phyloP scores from a whole-genome alignment of 2,797 vertebrate genomes.

The Gallinago solitaria region DNA sequence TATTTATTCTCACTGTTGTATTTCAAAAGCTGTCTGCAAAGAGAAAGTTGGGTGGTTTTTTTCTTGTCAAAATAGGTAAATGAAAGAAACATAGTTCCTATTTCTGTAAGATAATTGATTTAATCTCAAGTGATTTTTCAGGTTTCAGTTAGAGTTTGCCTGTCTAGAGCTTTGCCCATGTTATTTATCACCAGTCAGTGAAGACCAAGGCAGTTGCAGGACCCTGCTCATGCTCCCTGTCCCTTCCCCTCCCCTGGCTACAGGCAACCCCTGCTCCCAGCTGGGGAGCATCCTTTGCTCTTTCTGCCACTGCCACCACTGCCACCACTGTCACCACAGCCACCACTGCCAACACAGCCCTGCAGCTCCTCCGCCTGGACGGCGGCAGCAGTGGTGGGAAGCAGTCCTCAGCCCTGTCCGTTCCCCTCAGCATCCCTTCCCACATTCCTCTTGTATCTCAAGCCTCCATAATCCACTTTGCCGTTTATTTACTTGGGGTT shows the following conservation, averaged over 20 bases:
- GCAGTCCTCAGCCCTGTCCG: neutral
- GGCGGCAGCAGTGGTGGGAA: neutral
- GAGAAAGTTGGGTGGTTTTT: fast-evolving
- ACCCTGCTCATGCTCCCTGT: neutral
- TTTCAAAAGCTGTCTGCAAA: neutral
- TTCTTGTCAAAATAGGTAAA: neutral
- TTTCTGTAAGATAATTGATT: neutral
- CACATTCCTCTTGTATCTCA: neutral
- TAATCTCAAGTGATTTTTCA: neutral
- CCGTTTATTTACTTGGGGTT: neutral
- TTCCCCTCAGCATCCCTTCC: neutral
- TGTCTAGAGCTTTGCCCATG: neutral
- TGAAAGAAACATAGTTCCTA: neutral
- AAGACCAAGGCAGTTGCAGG: neutral
- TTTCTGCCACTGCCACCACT: fast-evolving
- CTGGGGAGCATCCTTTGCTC: neutral
- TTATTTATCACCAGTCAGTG: fast-evolving
- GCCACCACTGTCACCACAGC: neutral
- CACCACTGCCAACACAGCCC: neutral
- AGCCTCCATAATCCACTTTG: fast-evolving
- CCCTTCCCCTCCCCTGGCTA: neutral
- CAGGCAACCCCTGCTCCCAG: neutral
- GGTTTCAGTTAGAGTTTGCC: neutral
- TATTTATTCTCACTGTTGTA: neutral
- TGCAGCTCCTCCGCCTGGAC: conserved; percentile 17